Base-by-base conservation (phyloP, 1,140 invertebrate species). In the Steinernema feltiae region DNA sequence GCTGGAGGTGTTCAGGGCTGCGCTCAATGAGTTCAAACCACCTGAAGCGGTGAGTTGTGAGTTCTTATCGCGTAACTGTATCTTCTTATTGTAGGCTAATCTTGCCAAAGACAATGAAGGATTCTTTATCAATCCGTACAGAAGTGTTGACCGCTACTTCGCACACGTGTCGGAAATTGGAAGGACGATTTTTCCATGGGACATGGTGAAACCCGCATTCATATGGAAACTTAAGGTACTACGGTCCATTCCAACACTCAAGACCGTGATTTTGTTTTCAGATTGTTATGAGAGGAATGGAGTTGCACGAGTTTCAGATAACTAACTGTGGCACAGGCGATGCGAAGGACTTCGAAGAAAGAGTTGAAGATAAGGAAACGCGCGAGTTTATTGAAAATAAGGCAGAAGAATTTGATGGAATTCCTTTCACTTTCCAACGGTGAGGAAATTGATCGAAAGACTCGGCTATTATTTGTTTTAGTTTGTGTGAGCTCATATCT, bases 391-490 rank as follows among this genome's bases (percentile, higher is more conserved):
- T 83, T 30, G 32, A 81, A 41, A 71, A 48, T 1, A 82, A 80
- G 63, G 78, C 81, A 18, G 48, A 72, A 27, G 31, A 73, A 1
- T 83, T 84, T 70, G 79, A 78, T 63, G 83, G 81, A 3, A 79
- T 76, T 31, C 82, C 82, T 1, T 83, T 83, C 69, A 83, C 82
- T 18, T 76, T 82, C 46, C 82, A 83, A n/a, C n/a, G n/a, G n/a
- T n/a, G 75, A 73, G 82, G 82, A 81, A 78, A 0, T 30, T 7
- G 27, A n/a, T 78, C n/a, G 30, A 3, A 27, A 30, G 17, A 77
- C 7, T 32, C 32, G 7, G 7, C 0, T 73, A 18, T 70, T n/a
- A n/a, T 24, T 75, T 71, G 27, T 29, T 81, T 81, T 72, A 79
- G 79, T 30, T 41, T 83, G 17, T 84, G 82, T 32, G 82, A 83